A percentile compares a stretch with the other conserved stretches of the same genome.
Conservation (phyloP, 1,140 invertebrate species). For the Rhyacophila brunnea region DNA sequence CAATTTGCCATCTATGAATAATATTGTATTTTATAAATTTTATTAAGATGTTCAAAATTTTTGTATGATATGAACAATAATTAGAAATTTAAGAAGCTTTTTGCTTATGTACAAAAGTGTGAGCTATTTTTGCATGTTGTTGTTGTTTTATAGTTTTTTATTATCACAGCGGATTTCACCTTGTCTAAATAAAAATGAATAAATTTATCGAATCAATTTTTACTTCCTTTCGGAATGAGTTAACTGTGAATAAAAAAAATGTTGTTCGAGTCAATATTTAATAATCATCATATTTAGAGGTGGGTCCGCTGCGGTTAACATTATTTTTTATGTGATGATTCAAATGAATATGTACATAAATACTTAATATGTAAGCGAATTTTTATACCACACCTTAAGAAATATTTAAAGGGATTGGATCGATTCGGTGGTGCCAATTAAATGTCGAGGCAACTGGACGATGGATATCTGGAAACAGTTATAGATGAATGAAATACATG, state of each 20-base stretch:
- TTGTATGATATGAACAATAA: slow-evolving; percentile 2
- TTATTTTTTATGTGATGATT: neutral
- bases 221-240: neutral
- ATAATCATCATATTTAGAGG: neutral
- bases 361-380: slow-evolving; percentile 3
- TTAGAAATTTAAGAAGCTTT: slow-evolving; percentile 5
- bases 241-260: neutral
- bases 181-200: neutral
- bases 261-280: neutral
- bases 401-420: no score
- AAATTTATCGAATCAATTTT: neutral
- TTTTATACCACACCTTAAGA: slow-evolving; percentile 7
- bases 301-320: neutral
- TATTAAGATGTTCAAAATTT: neutral
- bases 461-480: no score
- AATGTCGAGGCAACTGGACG: no score
- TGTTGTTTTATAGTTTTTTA: neutral
- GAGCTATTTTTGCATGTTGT: neutral
- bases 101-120: slow-evolving; percentile 7
- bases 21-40: neutral
- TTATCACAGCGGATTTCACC: neutral
- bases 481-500: no score
- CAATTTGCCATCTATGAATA: neutral
- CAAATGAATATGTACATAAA: slow-evolving; percentile 3
- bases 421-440: no score